Percentiles rank a stretch among this genome's conserved stretches.
phyloP scores from a whole-genome alignment of 1,140 invertebrate genomes.

The Neodiprion pinetum region DNA sequence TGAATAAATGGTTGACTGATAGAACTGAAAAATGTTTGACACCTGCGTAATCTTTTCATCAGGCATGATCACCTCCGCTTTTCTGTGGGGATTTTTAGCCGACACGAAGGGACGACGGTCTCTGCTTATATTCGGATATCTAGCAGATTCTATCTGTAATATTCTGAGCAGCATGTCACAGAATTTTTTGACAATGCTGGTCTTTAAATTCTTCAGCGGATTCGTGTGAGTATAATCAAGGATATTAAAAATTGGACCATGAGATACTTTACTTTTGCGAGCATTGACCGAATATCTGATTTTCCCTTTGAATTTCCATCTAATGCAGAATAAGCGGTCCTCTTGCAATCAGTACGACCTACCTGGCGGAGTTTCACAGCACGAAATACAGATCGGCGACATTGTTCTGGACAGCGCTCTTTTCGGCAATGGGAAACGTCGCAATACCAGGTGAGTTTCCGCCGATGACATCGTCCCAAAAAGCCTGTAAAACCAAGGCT shows the following conservation, averaged over 20 bases:
- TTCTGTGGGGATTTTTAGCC: conserved; percentile 79
- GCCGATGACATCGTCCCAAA: conserved; percentile 19
- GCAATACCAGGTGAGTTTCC: conserved; percentile 47
- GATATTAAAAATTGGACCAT: neutral
- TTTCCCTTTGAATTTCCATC: too few species aligned
- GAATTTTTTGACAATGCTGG: conserved; percentile 69
- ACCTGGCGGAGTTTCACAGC: conserved; percentile 71
- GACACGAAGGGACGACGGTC: conserved; percentile 74
- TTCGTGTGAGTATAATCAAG: conserved; percentile 69
- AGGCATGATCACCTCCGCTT: conserved; percentile 80
- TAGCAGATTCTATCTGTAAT: conserved; percentile 70
- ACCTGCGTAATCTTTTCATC: conserved; percentile 23
- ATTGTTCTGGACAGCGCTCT: conserved; percentile 69
- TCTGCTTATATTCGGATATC: conserved; percentile 72
- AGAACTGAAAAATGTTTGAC: neutral
- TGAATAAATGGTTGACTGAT: neutral
- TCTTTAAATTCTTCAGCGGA: conserved; percentile 75
- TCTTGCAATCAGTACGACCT: conserved; percentile 71
- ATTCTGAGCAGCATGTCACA: conserved; percentile 70
- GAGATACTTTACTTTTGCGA: too few species aligned
- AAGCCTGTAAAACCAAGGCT: conserved; percentile 23
- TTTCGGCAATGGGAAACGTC: conserved; percentile 53
- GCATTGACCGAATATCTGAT: too few species aligned
- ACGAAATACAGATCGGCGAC: conserved; percentile 61
- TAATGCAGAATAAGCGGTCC: conserved; percentile 70